Percentiles rank a stretch among this genome's conserved stretches.
Evolutionary conservation across 2,797 vertebrate genomes (phyloP).

Genomic region (Oreochromis grahami): DNA sequence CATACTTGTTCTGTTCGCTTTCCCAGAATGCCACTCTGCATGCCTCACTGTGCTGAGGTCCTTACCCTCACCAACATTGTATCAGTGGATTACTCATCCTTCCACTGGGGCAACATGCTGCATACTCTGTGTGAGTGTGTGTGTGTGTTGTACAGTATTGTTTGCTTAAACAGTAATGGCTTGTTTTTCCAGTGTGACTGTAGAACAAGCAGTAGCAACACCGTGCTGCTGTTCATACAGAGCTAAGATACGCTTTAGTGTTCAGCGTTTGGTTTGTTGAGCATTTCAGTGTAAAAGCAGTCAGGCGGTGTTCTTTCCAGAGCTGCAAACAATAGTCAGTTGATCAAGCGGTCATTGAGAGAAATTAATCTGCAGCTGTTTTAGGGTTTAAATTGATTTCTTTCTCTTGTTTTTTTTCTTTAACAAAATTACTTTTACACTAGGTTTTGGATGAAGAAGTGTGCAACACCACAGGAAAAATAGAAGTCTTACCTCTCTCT

Average conservation of each 20-base stretch:
- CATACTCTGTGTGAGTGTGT: neutral
- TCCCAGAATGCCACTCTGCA: conserved; percentile 64
- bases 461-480: neutral
- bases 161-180: conserved; percentile 38
- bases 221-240: neutral
- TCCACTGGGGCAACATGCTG: conserved; percentile 36
- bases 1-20: conserved; percentile 56
- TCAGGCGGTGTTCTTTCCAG: neutral
- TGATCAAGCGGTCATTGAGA: neutral
- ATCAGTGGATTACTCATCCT: conserved; percentile 64
- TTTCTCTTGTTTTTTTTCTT: neutral
- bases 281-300: neutral
- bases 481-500: neutral
- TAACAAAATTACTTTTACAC: neutral
- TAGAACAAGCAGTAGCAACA: neutral
- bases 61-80: conserved; percentile 51
- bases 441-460: neutral
- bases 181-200: conserved; percentile 38
- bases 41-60: conserved; percentile 46
- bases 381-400: neutral
- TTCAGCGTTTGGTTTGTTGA: neutral
- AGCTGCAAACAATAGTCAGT: neutral
- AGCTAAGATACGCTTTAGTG: neutral
- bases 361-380: neutral
- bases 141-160: neutral